Conservation (phyloP, 2,888 invertebrate genomes). For the Hirtodrosophila alboralis region DNA sequence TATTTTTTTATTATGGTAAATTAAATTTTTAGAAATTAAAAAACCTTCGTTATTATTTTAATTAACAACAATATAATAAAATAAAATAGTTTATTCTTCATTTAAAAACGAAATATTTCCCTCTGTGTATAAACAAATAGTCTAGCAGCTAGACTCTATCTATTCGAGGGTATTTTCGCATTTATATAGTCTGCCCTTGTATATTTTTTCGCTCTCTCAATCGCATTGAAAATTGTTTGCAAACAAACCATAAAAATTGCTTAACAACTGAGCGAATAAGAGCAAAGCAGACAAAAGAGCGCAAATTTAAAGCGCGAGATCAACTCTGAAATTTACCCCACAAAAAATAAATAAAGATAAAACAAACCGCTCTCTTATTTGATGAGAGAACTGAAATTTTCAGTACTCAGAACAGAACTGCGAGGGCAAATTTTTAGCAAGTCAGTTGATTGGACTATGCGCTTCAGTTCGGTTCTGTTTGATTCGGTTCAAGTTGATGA, state of each 20-base stretch:
- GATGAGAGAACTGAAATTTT: conserved; percentile 8
- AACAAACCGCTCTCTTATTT: conserved; percentile 25
- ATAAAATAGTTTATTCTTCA: too few species aligned
- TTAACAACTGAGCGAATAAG: conserved; percentile 26
- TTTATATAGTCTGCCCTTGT: not conserved
- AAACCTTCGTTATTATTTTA: too few species aligned
- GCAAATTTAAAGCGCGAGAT: conserved; percentile 30
- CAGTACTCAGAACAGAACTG: conserved; percentile 10
- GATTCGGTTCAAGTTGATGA: conserved; percentile 48
- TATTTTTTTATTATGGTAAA: too few species aligned
- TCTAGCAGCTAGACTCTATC: conserved; percentile 1
- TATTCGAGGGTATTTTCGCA: not conserved
- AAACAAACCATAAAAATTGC: conserved; percentile 49
- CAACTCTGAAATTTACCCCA: conserved; percentile 13
- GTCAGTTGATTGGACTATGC: conserved; percentile 31
- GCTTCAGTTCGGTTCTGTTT: conserved; percentile 17
- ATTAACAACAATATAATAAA: too few species aligned
- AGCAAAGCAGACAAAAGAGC: conserved; percentile 24
- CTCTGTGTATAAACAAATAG: too few species aligned
- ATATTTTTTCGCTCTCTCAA: conserved; percentile 1
- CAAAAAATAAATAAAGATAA: conserved; percentile 28
- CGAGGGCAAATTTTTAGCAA: conserved; percentile 11
- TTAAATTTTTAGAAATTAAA: too few species aligned
- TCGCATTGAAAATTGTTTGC: conserved; percentile 39
- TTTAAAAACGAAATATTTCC: too few species aligned